phyloP scores from a whole-genome alignment of 2,888 invertebrate genomes.

The Heliconius erato region DNA sequence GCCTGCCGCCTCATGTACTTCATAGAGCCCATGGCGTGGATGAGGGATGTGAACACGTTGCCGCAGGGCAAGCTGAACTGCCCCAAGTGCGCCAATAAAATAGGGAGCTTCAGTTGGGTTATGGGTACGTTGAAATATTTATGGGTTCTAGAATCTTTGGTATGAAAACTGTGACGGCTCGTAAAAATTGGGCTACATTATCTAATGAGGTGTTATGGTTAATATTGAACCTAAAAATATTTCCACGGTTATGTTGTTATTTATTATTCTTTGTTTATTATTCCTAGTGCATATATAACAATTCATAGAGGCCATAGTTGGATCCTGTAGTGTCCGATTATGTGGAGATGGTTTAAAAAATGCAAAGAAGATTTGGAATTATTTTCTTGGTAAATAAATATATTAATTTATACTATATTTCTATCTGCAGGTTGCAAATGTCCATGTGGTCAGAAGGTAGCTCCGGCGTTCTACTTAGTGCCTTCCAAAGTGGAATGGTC shows the following conservation, averaged over 20 bases:
- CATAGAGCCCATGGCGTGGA: conserved; percentile 96
- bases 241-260: too few species aligned
- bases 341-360: too few species aligned
- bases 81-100: conserved; percentile 93
- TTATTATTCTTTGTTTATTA: too few species aligned
- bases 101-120: conserved; percentile 96
- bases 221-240: too few species aligned
- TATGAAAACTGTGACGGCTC: too few species aligned
- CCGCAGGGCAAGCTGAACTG: conserved; percentile 94
- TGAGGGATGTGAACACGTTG: conserved; percentile 89
- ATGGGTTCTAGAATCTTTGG: too few species aligned
- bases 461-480: conserved; percentile 96
- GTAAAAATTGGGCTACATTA: background rate
- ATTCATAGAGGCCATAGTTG: too few species aligned
- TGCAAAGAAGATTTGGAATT: background rate
- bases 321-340: too few species aligned
- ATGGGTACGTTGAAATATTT: conserved; percentile 86
- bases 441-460: conserved; percentile 95
- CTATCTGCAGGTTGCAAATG: conserved; percentile 91
- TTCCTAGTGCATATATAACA: too few species aligned
- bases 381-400: background rate
- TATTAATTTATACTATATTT: conserved; percentile 1
- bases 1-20: conserved; percentile 92
- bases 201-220: too few species aligned
- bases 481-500: conserved; percentile 96